Base-by-base conservation (phyloP, 2,888 invertebrate genomes). In the Drosophila demipolita region DNA sequence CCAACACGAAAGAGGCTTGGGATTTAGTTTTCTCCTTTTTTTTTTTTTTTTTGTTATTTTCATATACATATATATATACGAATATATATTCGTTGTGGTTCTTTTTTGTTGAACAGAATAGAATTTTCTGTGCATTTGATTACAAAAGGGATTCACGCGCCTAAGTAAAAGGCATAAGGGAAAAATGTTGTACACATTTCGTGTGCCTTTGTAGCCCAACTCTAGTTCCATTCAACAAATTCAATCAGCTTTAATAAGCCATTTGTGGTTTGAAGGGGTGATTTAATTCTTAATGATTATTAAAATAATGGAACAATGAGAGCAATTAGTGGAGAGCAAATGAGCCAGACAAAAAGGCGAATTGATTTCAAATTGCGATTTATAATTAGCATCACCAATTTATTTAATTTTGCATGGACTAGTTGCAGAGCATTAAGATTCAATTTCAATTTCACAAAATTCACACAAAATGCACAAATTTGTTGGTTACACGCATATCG, bases 141-240 rank as follows among this genome's bases (percentile, higher is more conserved):
- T 89, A 89, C 84, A 84, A 84, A 84, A 85, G 84, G 90, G 90
- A 84, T 82, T 87, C 90, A 82, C 83, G 84, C 90, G 88, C 88
- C 82, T 79, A 84, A 87, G 70, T 65, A 76, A 66, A 67, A 66
- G 68, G 70, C 83, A 78, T 72, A 83, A 89, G 66, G 75, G 62
- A 71, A 76, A 76, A 80, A 74, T 80, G 68, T 70, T 76, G 58
- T 38, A 61, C 68, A 64, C 69, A 82, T 66, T 73, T 66, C 45
- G 54, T 81, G 58, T 55, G 71, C 49, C 48, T 75, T 58, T 66
- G 64, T 50, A 40, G 60, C 11, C 49, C 20, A 38, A 52, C 60
- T 60, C 35, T 17, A 15, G 32, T 32, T 12, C 50, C 35, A 36
- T 20, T 36, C 36, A 32, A 42, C 38, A 26, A 15, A 6, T 32